phyloP scores from a whole-genome alignment of 2,888 invertebrate species.

The Oconnorella tubifera region DNA sequence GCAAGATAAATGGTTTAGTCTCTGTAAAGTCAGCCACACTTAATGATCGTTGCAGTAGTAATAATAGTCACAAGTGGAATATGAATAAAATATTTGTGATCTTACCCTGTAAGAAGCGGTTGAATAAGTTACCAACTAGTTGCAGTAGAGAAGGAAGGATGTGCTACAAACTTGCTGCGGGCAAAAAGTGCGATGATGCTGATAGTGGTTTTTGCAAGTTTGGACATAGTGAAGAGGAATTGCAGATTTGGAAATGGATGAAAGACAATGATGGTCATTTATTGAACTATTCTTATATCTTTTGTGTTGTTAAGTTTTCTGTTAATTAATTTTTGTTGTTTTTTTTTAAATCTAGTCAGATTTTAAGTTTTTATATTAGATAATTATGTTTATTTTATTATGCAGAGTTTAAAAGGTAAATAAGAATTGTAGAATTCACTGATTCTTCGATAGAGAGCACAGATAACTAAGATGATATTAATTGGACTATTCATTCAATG shows the following conservation, averaged over 20 bases:
- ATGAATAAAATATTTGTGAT: constrained; percentile 41
- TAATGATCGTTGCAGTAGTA: constrained; percentile 40
- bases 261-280: constrained; percentile 44
- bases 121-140: constrained; percentile 39
- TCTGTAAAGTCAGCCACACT: neutral
- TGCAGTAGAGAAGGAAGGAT: constrained; percentile 34
- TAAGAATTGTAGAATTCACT: no score
- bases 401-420: no score
- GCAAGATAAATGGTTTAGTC: constrained; percentile 44
- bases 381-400: no score
- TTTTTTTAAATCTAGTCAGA: no score
- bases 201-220: constrained; percentile 44
- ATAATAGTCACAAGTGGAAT: constrained; percentile 39
- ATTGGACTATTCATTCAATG: no score
- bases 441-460: no score
- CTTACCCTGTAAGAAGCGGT: constrained; percentile 42
- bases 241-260: constrained; percentile 51
- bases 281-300: no score
- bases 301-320: no score
- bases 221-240: constrained; percentile 50
- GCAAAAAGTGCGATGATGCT: constrained; percentile 38
- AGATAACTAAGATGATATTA: no score
- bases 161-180: constrained; percentile 42
- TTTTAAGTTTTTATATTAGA: no score
- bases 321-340: no score